phyloP scores from a whole-genome alignment of 2,113 vertebrate species.

The Tragelaphus imberbis region DNA sequence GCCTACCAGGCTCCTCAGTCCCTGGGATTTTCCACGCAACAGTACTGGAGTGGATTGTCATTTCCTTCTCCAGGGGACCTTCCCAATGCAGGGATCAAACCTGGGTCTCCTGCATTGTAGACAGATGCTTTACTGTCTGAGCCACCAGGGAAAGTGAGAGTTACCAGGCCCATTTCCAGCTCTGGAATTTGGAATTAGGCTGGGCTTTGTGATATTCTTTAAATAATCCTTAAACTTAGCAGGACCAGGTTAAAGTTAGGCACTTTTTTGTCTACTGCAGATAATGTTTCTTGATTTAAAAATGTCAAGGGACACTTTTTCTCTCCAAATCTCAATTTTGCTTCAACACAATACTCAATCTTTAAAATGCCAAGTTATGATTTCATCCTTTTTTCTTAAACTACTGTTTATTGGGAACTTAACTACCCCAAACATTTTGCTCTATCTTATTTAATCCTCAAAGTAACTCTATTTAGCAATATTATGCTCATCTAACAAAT shows the following conservation, averaged over 20 bases:
- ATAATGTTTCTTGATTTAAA: neutral
- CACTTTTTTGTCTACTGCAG: neutral
- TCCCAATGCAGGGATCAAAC: too few relatives aligned
- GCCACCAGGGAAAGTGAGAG: too few relatives aligned
- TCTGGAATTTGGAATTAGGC: neutral
- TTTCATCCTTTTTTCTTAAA: neutral
- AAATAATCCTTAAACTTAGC: neutral
- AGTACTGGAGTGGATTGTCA: too few relatives aligned
- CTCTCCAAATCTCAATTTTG: neutral
- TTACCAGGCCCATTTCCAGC: neutral
- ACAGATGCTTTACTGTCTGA: too few relatives aligned
- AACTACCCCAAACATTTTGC: neutral
- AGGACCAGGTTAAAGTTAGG: neutral
- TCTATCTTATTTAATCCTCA: neutral
- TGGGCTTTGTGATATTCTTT: neutral
- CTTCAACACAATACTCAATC: neutral
- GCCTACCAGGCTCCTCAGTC: too few relatives aligned
- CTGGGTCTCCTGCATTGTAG: too few relatives aligned
- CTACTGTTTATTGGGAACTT: neutral
- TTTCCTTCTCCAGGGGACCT: too few relatives aligned
- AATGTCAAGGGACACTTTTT: neutral
- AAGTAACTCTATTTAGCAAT: neutral
- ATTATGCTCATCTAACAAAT: neutral
- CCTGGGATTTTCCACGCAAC: too few relatives aligned
- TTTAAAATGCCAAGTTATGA: neutral